Evolutionary conservation across 2,797 vertebrate genomes (phyloP), one percentile per base, ranked within the genome.

Genomic region (Syndactyla subalaris): DNA sequence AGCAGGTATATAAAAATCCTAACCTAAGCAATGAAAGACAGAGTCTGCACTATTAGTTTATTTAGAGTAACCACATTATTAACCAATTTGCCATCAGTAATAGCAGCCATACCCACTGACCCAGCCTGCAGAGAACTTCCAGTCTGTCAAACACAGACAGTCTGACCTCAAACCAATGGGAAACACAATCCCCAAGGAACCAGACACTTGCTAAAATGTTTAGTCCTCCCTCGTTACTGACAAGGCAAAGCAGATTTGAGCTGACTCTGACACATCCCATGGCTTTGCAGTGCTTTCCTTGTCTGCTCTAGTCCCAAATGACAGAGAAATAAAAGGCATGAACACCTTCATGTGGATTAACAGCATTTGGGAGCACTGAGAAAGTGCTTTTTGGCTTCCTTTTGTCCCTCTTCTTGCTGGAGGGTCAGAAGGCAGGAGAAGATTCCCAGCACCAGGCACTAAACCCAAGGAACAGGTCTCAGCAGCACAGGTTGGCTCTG

Each of bases 141-240:
- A 22, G 13, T 1, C 2, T 17, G 46, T 20, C 26, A 16, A 49
- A 39, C 14, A 14, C 0, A 0, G 41, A 9, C 5, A n/a, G 29
- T 1, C 66, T 38, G 43, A 78, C 94, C 95, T 79, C 86, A 91
- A 57, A 41, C 55, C 84, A 57, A 2, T 0, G 12, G 45, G 7
- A 85, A 96, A 77, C 9, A 3, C 41, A 54, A 63, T 21, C 81
- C 43, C 51, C 52, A 26, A 23, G 4, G 38, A 76, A 30, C 51
- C 57, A 54, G 49, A 66, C 36, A 27, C 41, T 32, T 11, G 6
- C 58, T 71, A 21, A 36, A 45, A 63, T 9, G 12, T 24, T 12
- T 14, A 45, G 26, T 12, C 61, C 75, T 75, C 29, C 36, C 73
- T 38, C 10, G 83, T 34, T 5, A 11, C 14, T 2, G 5, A 55